A percentile compares a stretch with the other conserved stretches of the same genome.
phyloP scores from a whole-genome alignment of 2,797 vertebrate species.

The Podarcis lilfordi region DNA sequence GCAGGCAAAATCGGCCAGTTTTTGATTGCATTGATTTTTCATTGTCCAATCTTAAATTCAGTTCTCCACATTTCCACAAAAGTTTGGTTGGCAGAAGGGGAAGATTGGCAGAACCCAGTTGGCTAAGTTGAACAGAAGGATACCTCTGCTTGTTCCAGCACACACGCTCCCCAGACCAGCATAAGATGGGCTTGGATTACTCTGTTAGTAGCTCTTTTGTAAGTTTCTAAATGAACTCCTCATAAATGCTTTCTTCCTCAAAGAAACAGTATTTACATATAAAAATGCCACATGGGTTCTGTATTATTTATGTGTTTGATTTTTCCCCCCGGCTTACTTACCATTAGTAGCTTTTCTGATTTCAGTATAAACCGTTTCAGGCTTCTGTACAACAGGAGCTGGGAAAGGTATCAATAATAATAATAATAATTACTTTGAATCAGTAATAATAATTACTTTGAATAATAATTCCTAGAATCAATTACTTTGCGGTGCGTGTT shows the following conservation, averaged over 20 bases:
- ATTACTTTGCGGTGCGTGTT: slow-evolving; percentile 49
- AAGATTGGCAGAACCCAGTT: too few species aligned
- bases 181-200: not conserved
- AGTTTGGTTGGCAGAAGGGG: too few species aligned
- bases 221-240: not conserved
- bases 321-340: slow-evolving; percentile 79
- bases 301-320: not conserved
- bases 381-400: slow-evolving; percentile 87
- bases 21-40: too few species aligned
- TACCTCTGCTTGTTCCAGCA: not conserved
- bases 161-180: not conserved
- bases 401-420: slow-evolving; percentile 70
- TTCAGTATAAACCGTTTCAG: slow-evolving; percentile 95
- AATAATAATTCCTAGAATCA: slow-evolving; percentile 55
- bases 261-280: not conserved
- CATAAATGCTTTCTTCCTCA: not conserved
- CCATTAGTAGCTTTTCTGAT: slow-evolving; percentile 86
- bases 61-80: too few species aligned
- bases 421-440: too few species aligned
- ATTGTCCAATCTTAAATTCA: too few species aligned
- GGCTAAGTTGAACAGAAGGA: too few species aligned
- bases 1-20: too few species aligned
- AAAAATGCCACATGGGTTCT: not conserved
- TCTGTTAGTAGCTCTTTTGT: not conserved
- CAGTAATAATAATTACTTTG: too few species aligned